Base-by-base conservation (phyloP, 2,888 invertebrate species). In the Nephrotoma flavescens region DNA sequence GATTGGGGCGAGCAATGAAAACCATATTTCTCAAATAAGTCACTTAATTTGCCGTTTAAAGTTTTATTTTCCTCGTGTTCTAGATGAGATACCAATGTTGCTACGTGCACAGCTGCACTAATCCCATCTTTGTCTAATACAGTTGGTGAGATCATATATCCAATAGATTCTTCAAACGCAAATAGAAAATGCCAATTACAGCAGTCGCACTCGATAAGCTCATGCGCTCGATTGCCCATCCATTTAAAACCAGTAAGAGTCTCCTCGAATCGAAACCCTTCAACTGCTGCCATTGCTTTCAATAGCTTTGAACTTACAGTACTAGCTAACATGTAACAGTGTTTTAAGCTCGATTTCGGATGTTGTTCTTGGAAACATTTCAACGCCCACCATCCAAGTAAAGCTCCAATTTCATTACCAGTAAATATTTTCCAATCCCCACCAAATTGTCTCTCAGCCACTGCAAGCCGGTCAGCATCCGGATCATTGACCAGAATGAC, bases 181-280 rank as follows among this genome's bases (percentile, higher is more conserved):
- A 99, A 98, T 86, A 99, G 91, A 0, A 98, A 96, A 9, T 92
- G 91, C 89, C 97, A 96, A 42, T 95, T 96, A 87, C 95, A 91
- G 9, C 71, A 71, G 7, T 31, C 71, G 6, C 41, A 84, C 87
- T 94, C 92, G 45, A 95, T 91, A 86, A 98, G 92, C 6, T 97
- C 94, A 44, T 95, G 92, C 0, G 96, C 94, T 89, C 94, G 94
- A 91, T 99, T 99, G 4, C 97, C 99, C 97, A 99, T 98, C 99
- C 99, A 99, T 90, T 99, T 99, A 91, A 99, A 99, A 0, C 99
- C 99, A 0, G 99, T 99, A 86, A 99, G 93, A 0, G 99, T 99
- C 92, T 99, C 98, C 88, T 93, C 91, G 88, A 94, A 94, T 89
- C 95, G 93, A 87, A 96, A 96, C 4, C 97, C 98, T 90, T 97